Evolutionary conservation across 92 coral and sea anemone species (phyloP), one percentile per base, ranked within the genome.

Genomic region (Galaxea fascicularis): DNA sequence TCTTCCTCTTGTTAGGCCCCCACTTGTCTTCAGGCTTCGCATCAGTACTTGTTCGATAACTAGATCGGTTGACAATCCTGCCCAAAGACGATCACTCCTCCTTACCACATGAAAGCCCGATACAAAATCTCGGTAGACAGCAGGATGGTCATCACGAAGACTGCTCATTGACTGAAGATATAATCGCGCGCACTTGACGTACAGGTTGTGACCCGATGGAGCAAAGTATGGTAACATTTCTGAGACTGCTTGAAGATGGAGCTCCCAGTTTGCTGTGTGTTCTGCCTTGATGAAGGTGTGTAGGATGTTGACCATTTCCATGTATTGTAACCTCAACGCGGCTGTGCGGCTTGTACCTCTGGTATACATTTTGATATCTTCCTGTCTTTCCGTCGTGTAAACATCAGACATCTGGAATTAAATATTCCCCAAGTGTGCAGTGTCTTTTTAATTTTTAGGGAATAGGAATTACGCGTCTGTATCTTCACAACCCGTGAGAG

Each of bases 1-100:
- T 15, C 89, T 59, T 22, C 86, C 93, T 27, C 84, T 70, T 15
- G 93, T 85, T 58, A 80, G 47, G 17, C 91, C 87, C 7, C 91
- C 91, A 15, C 65, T 64, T 9, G 86, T 87, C 87, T 74, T 87
- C 26, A 81, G 77, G 52, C 91, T 87, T 20, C 91, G 29, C 83
- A 87, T 82, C 17, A 88, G 63, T 25, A 80, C 83, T 72, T 71
- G 86, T 53, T 87, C 86, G 9, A 87, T 87, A 0, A 81, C 54
- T 1, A 87, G 80, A 31, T 87, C 91, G 16, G 87, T 80, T 12
- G 86, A 80, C 20, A 87, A 63, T 20, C 91, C 91, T 30, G 87
- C 82, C 91, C 87, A 87, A 4, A 21, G 69, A 27, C 87, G 86
- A 29, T 87, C 87, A 52, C 91, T 87, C 17, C 87, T 65, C 17